Evolutionary conservation across 2,888 invertebrate genomes (phyloP).

Genomic region (Pyrochroa serraticornis): DNA sequence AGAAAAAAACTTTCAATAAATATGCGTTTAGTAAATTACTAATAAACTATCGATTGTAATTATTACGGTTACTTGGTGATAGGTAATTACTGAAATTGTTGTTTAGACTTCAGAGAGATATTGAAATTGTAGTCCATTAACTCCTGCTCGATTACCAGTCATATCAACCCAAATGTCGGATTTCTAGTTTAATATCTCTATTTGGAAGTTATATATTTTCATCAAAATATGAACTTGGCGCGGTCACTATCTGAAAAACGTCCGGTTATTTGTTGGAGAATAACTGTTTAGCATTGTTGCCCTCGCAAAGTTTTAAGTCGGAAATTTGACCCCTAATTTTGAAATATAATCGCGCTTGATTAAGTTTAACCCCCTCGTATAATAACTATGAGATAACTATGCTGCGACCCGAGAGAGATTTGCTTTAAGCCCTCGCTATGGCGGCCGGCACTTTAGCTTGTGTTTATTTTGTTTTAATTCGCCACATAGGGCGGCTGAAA

Average conservation of each 20-base stretch:
- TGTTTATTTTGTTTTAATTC: slow-evolving; percentile 45
- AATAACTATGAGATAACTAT: slow-evolving; percentile 36
- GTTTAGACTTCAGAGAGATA: no score
- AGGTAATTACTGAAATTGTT: no score
- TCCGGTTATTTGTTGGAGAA: not conserved
- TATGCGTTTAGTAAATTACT: no score
- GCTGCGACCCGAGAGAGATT: slow-evolving; percentile 32
- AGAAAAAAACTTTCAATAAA: no score
- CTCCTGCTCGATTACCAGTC: no score
- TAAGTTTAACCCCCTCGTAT: slow-evolving; percentile 34
- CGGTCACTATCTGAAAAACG: not conserved
- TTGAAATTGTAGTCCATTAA: no score
- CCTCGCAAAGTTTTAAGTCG: not conserved
- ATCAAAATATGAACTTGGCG: not conserved
- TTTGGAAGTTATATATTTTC: no score
- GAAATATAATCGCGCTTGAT: slow-evolving; percentile 38
- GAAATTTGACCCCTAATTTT: slow-evolving; percentile 27
- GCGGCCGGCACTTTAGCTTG: slow-evolving; percentile 34
- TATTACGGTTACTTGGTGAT: no score
- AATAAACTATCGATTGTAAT: no score
- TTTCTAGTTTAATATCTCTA: no score
- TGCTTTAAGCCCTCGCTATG: slow-evolving; percentile 31
- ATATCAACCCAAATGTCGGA: no score
- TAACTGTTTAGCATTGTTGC: not conserved
- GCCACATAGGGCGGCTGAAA: slow-evolving; percentile 30